A percentile compares a stretch with the other conserved stretches of the same genome.
Conservation (phyloP, 2,888 invertebrate genomes). For the Epicampocera succincta region DNA sequence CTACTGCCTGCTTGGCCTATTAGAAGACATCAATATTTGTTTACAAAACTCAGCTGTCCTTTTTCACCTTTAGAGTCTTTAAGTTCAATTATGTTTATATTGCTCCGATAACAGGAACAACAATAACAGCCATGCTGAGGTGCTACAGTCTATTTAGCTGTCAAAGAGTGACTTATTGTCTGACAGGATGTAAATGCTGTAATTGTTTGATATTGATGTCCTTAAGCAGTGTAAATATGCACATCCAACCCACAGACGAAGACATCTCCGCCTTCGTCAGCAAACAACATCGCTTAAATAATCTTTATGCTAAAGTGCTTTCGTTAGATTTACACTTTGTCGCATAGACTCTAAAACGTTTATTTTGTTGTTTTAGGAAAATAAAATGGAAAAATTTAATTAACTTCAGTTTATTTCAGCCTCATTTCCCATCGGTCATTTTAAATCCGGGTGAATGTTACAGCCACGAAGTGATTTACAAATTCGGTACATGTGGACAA, state of each 20-base stretch:
- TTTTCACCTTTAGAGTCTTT: conserved; percentile 19
- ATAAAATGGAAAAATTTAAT: conserved; percentile 35
- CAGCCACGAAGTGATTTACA: conserved; percentile 87
- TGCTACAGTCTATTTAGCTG: conserved; percentile 65
- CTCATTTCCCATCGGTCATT: conserved; percentile 88
- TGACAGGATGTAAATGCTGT: conserved; percentile 67
- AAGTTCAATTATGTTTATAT: conserved; percentile 37
- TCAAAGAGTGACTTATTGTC: conserved; percentile 66
- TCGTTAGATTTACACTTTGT: too few relatives aligned
- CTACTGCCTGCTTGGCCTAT: conserved; percentile 3
- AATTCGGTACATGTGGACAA: conserved; percentile 83
- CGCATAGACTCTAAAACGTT: too few relatives aligned
- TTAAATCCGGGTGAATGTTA: conserved; percentile 88
- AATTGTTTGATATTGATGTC: conserved; percentile 65
- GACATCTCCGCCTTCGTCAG: too few relatives aligned
- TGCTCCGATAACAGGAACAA: conserved; percentile 12
- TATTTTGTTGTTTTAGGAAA: not conserved
- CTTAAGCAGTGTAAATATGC: conserved; percentile 27
- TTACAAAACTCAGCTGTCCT: not conserved
- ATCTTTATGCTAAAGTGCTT: too few relatives aligned
- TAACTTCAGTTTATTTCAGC: conserved; percentile 84
- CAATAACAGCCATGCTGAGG: conserved; percentile 27
- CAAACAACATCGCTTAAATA: too few relatives aligned
- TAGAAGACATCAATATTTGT: conserved; percentile 37
- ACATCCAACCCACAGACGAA: too few relatives aligned